Percentiles rank a stretch among this genome's conserved stretches.
Conservation (phyloP, 2,888 invertebrate genomes). For the Brenthis hecate region DNA sequence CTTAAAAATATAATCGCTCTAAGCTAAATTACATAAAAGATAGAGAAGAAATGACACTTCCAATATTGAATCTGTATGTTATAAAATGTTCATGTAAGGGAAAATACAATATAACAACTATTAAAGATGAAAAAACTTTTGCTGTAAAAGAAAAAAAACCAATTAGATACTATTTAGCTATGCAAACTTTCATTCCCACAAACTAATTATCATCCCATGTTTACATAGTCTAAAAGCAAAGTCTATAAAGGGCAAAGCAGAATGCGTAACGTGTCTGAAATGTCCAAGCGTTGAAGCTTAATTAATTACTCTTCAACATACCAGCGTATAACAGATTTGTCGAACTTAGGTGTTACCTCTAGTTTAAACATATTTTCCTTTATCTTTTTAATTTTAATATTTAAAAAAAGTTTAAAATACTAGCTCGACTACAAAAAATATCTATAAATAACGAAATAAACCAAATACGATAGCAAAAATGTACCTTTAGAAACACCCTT, state of each 20-base stretch:
- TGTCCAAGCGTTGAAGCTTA: conserved; percentile 34
- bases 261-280: conserved; percentile 32
- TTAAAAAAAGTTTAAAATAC: no score
- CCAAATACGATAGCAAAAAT: no score
- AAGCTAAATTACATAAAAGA: no score
- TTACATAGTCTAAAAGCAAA: conserved; percentile 19
- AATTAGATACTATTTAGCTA: not conserved
- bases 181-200: conserved; percentile 10
- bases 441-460: no score
- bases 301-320: conserved; percentile 53
- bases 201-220: conserved; percentile 1
- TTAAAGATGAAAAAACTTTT: not conserved
- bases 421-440: no score
- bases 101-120: not conserved
- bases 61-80: no score
- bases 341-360: not conserved
- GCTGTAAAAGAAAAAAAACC: not conserved
- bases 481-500: no score
- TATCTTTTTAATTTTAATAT: no score
- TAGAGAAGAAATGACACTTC: no score
- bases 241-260: conserved; percentile 26
- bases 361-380: no score
- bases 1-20: no score
- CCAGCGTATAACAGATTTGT: conserved; percentile 37
- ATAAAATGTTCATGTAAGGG: no score